Base-by-base conservation (phyloP, 2,113 vertebrate species). In the Prunella fulvescens region DNA sequence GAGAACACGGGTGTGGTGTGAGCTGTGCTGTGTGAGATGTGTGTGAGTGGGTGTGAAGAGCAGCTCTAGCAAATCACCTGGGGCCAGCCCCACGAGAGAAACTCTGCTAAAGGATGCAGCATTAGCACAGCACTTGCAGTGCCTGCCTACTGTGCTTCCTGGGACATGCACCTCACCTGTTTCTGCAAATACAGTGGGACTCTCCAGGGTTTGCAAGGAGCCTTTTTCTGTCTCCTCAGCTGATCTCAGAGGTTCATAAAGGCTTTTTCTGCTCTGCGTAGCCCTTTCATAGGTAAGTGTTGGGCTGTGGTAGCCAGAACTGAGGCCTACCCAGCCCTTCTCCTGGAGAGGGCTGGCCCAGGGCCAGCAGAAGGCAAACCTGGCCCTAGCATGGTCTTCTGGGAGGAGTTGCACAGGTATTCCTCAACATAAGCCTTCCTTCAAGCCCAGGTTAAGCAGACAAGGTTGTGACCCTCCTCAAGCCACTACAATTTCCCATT, bases 141-240 rank as follows among this genome's bases (percentile, higher is more conserved):
- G 42, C 45, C 53, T 69, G 33, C 0, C 0, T 12, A 0, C 22
- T 89, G 37, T 61, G 45, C 45, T 78, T 20, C 28, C 23, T 3
- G 3, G 18, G 18, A 57, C 11, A 25, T 33, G 69, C 9, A 54
- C 15, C 42, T 74, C 51, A 28, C 44, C 33, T 9, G 5, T 45
- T 70, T 69, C 54, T 74, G 17, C 42, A 74, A 79, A 23, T 24
- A 31, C 16, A 62, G 20, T 0, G 2, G 15, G 50, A 54, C 25
- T 9, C 29, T 8, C 9, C 23, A 16, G 14, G 22, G 26, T 23
- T 28, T 40, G 61, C 26, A 58, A 22, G 6, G 14, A 44, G 53
- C 33, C 25, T 48, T 71, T 31, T 42, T 23, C 20, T 67, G 15
- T 29, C 25, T 28, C 37, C n/a, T 53, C 1, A 0, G 12, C 17